Conservation (phyloP, 2,797 vertebrate genomes). For the Anomalospiza imberbis region DNA sequence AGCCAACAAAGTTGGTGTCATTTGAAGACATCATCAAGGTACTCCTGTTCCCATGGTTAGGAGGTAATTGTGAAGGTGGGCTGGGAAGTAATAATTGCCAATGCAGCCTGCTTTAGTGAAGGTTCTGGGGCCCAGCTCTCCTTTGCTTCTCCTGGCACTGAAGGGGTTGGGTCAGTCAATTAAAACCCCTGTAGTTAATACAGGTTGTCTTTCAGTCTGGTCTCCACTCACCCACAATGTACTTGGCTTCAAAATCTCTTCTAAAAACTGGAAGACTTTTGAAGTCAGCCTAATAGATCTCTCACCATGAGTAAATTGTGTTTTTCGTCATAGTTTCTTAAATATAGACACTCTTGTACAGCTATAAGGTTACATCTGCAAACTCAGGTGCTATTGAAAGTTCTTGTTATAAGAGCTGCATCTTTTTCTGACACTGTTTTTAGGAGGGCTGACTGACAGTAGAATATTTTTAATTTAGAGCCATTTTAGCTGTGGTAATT, state of each 20-base stretch:
- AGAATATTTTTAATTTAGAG: background rate
- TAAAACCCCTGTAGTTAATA: background rate
- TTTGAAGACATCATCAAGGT: background rate
- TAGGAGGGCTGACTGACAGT: background rate
- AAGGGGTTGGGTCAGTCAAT: background rate
- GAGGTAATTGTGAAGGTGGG: background rate
- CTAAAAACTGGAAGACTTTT: background rate
- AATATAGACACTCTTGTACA: background rate
- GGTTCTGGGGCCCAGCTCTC: background rate
- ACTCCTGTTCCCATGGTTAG: background rate
- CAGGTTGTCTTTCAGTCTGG: background rate
- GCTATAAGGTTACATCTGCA: background rate
- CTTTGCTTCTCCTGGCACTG: rapidly evolving
- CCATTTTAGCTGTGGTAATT: background rate
- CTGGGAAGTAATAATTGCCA: background rate
- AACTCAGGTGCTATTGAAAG: background rate
- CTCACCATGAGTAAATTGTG: background rate
- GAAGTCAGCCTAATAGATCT: background rate
- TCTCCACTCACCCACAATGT: background rate
- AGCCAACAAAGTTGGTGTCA: background rate
- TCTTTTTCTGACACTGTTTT: background rate
- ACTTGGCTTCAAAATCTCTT: background rate
- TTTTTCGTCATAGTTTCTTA: background rate
- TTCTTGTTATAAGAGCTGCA: background rate
- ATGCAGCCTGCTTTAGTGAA: background rate